These are phyloP conservation scores for Noturus placidus DNA, from an alignment of 2,113 vertebrate species.

Conservation along the genomic window DNA sequence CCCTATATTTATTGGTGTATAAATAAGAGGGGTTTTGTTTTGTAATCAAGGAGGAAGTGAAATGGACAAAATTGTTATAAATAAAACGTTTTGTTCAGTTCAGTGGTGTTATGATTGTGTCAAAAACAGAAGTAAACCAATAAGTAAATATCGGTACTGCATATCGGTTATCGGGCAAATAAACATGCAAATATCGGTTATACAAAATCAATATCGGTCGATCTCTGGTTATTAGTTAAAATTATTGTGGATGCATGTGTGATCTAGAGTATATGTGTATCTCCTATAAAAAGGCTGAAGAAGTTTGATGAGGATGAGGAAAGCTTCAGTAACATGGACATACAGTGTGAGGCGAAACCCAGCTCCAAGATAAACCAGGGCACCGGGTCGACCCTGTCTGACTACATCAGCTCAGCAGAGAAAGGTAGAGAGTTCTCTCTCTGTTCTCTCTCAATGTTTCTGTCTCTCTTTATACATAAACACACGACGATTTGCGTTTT, in stretches of 20 bases:
- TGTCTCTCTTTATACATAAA: background rate
- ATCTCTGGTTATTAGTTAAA: too few relatives aligned
- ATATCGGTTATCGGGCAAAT: too few relatives aligned
- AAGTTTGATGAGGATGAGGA: conserved; percentile 94
- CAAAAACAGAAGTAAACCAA: too few relatives aligned
- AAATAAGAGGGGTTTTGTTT: too few relatives aligned
- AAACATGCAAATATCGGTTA: too few relatives aligned
- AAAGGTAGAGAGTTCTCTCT: conserved; percentile 78
- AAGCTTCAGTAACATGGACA: conserved; percentile 83
- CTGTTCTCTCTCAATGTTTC: background rate
- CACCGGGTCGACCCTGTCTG: conserved; percentile 71
- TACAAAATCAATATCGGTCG: too few relatives aligned
- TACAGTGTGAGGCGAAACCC: conserved; percentile 80
- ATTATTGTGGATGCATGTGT: background rate
- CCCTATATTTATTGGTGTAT: too few relatives aligned
- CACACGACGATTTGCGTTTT: background rate
- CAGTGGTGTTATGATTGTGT: too few relatives aligned
- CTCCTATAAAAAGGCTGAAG: conserved; percentile 73
- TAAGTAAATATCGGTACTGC: too few relatives aligned
- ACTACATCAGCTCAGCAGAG: conserved; percentile 85
- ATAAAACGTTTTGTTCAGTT: too few relatives aligned
- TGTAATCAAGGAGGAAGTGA: too few relatives aligned
- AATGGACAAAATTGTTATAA: too few relatives aligned
- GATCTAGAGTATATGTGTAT: background rate
- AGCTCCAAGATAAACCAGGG: conserved; percentile 76